These are phyloP conservation scores for Smittia aterrima DNA, from an alignment of 2,888 invertebrate species.

Conservation along the genomic window DNA sequence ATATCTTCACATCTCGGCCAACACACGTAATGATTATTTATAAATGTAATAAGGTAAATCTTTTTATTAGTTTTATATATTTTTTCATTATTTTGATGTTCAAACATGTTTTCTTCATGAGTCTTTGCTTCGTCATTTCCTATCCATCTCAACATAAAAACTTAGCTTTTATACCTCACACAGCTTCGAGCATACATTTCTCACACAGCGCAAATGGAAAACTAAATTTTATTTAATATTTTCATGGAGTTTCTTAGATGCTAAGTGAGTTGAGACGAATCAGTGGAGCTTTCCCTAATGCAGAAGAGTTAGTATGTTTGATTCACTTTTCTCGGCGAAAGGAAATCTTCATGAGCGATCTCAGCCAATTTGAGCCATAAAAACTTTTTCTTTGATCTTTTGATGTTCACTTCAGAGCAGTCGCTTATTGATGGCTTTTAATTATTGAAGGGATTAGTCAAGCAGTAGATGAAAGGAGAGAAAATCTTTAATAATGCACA, in stretches of 20 bases:
- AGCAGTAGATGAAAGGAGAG: constrained; percentile 4
- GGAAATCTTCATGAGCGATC: neutral
- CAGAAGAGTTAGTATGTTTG: too few relatives aligned
- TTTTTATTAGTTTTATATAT: constrained; percentile 41
- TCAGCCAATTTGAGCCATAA: neutral
- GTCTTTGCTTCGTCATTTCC: neutral
- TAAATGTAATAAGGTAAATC: constrained; percentile 40
- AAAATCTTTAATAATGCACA: neutral
- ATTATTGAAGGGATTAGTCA: constrained; percentile 3
- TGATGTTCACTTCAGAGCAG: neutral
- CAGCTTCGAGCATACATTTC: neutral
- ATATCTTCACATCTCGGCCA: neutral
- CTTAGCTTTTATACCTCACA: neutral
- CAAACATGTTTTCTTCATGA: neutral
- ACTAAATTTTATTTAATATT: neutral
- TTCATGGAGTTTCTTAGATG: too few relatives aligned
- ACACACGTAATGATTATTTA: constrained; percentile 33
- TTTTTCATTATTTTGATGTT: constrained; percentile 22
- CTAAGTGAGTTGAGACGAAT: too few relatives aligned
- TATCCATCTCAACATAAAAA: neutral
- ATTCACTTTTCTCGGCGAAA: neutral
- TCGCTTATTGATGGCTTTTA: constrained; percentile 7
- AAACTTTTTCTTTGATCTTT: neutral
- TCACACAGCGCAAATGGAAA: too few relatives aligned
- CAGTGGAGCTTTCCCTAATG: too few relatives aligned